Evolutionary conservation across 2,888 invertebrate genomes (phyloP), one percentile per base, ranked within the genome.

Genomic region (Thera britannica): DNA sequence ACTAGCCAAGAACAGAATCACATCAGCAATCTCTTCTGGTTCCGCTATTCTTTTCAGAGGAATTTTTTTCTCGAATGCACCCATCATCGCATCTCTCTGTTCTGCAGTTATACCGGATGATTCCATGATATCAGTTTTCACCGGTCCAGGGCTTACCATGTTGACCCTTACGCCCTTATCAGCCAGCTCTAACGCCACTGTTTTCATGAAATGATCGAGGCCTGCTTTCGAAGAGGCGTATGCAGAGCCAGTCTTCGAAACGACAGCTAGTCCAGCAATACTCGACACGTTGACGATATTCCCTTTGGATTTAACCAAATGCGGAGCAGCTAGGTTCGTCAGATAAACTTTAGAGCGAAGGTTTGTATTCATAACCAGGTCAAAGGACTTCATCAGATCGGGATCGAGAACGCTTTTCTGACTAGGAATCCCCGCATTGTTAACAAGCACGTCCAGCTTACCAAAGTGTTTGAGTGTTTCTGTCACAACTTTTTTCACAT

Each of bases 1-100:
- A 66, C 97, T 96, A 2, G 98, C 98, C 68, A 98, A 92, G 86
- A 97, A 98, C 5, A 96, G 95, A 72, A 98, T 97, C 0, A 97
- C 94, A 65, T 95, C 94, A 0, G 98, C 97, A 2, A 98, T 97
- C 91, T 98, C 98, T 11, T 95, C 57, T 12, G 57, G 57, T 12
- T 57, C 57, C 12, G 12, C 41, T 23, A 57, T 8, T 57, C 23
- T 57, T 41, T 41, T 8, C 8, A 57, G n/a, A 23, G 57, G 57
- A 44, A 57, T 23, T n/a, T 0, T 44, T 57, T 57, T 41, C 41
- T 0, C n/a, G 2, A 23, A 0, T 7, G 5, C 38, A 12, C 41
- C 5, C 7, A 41, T 8, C n/a, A 55, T 55, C 1, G 23, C 41
- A 12, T 57, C 57, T 23, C 23, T 57, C 23, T 57, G 57, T n/a